Base-by-base conservation (phyloP, 2,888 invertebrate genomes). In the Incurvaria masculella region DNA sequence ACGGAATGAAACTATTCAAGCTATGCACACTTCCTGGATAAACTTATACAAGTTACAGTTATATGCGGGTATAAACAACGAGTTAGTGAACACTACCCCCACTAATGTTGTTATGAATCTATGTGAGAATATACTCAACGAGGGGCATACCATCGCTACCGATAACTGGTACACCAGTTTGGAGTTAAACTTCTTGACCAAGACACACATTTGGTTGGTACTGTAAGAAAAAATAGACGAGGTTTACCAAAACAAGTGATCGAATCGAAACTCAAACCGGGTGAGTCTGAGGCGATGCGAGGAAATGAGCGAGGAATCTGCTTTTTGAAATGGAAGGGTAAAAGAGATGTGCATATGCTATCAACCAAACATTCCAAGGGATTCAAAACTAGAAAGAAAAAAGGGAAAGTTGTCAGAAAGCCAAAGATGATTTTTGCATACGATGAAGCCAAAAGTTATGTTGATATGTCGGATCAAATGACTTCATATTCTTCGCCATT, bases 1-100 rank as follows among this genome's bases (percentile, higher is more conserved):
- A 59, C 49, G 59, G 60, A 1, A 49, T 61, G n/a, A 23, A 62
- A 59, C 48, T 62, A 6, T 63, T 59, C 51, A 61, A 62, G 52
- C 45, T 61, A 5, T 62, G 62, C 14, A 27, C 33, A 11, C 14
- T 27, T 11, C 33, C 33, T 27, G 51, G 51, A n/a, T 55, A 53
- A 42, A 55, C 52, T 49, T 43, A 45, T 49, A 42, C 41, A 23
- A 50, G 52, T 50, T 42, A 45, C 49, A 49, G n/a, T n/a, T 49
- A 23, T 55, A 52, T 45, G 38, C 45, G 40, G 52, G 53, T 8
- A 55, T 50, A 53, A 46, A 43, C 18, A 21, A 49, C 46, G 51
- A 50, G 47, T n/a, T 14, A 20, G 48, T 48, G n/a, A n/a, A 41
- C 47, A 53, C 50, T 33, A 45, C 39, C 23, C 49, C 55, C 44